phyloP scores from a whole-genome alignment of 2,113 vertebrate species.

The Trogon melanurus region DNA sequence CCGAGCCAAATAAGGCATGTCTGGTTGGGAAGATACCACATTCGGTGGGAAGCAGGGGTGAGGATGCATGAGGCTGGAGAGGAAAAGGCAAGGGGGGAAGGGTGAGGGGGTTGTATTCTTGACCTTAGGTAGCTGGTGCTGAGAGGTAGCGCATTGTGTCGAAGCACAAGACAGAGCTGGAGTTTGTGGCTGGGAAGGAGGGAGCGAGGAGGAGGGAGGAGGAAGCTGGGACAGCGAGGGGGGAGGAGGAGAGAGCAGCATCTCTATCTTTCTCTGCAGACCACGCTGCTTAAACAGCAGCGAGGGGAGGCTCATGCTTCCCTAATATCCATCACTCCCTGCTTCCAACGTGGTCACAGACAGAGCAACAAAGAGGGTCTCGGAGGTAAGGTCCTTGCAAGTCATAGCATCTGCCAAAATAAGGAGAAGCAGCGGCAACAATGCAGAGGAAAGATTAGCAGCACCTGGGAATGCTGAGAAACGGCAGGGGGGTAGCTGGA shows the following conservation, averaged over 20 bases:
- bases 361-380: constrained; percentile 69
- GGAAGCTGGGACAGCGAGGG: constrained; percentile 53
- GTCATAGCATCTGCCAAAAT: neutral
- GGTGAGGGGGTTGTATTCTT: constrained; percentile 34
- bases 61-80: neutral
- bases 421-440: neutral
- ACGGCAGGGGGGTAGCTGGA: neutral
- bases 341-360: constrained; percentile 60
- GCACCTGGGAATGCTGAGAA: constrained; percentile 1
- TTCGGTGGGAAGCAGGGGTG: constrained; percentile 54
- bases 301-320: constrained; percentile 42
- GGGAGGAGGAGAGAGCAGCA: constrained; percentile 56
- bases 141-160: constrained; percentile 52
- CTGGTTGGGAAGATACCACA: constrained; percentile 37
- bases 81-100: constrained; percentile 13
- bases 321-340: constrained; percentile 61
- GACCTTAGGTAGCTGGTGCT: constrained; percentile 53
- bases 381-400: constrained; percentile 63
- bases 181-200: constrained; percentile 47
- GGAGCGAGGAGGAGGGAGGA: constrained; percentile 43
- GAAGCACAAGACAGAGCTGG: neutral
- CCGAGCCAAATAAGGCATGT: neutral
- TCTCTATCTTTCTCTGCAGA: constrained; percentile 69
- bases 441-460: neutral
- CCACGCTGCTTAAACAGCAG: constrained; percentile 56